phyloP scores from a whole-genome alignment of 2,888 invertebrate genomes.

The Exephanes ischioxanthus region DNA sequence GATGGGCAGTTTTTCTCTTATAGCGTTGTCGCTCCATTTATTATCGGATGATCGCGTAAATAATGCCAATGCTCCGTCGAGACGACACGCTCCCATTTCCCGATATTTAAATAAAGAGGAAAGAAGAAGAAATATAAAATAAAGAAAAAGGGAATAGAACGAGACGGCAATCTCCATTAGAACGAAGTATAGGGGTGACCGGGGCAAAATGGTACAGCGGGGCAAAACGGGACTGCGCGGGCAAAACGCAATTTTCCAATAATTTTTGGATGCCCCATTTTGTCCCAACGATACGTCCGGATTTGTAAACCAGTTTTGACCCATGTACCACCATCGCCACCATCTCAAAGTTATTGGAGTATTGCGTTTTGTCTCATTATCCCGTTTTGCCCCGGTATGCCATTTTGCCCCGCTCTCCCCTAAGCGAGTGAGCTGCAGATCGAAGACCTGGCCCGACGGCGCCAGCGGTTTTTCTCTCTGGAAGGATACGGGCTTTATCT shows the following conservation, averaged over 20 bases:
- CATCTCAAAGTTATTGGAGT: too few species aligned
- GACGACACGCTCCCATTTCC: not conserved
- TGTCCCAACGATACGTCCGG: too few species aligned
- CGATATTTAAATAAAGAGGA: not conserved
- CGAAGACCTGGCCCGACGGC: not conserved
- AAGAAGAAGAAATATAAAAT: not conserved
- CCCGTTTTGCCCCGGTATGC: too few species aligned
- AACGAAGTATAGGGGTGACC: not conserved
- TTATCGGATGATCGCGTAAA: not conserved
- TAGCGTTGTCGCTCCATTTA: not conserved
- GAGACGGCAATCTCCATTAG: conserved; percentile 21
- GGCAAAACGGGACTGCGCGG: too few species aligned
- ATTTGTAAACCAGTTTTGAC: too few species aligned
- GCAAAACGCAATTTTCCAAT: too few species aligned
- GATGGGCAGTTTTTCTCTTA: too few species aligned
- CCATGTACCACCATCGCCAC: too few species aligned
- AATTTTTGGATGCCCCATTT: too few species aligned
- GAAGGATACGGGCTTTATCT: not conserved
- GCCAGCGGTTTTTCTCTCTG: conserved; percentile 2
- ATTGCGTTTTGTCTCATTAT: too few species aligned
- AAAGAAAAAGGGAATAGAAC: not conserved
- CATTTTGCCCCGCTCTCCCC: too few species aligned
- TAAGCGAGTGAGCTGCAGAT: conserved; percentile 3
- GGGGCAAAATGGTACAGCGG: too few species aligned
- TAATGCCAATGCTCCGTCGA: not conserved